Percentiles rank a stretch among this genome's conserved stretches.
Evolutionary conservation across 2,888 invertebrate genomes (phyloP).

Genomic region (Sarcophaga subvicina): DNA sequence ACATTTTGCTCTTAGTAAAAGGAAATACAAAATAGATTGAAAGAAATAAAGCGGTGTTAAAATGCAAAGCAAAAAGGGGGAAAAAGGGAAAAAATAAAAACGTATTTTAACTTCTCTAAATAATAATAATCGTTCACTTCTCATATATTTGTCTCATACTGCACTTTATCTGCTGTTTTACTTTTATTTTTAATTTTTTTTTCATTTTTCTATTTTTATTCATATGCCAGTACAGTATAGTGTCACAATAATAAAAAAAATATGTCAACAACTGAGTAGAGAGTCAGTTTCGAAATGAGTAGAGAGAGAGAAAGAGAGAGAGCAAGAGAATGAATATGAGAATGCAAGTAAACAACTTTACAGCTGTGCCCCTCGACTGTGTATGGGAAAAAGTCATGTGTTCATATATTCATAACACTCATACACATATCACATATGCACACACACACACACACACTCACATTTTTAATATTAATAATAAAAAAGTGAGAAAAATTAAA

Average conservation of each 20-base stretch:
- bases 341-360: conserved; percentile 37
- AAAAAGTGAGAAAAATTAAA: conserved; percentile 56
- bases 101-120: conserved; percentile 39
- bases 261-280: conserved; percentile 61
- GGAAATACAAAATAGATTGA: neutral
- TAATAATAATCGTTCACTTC: conserved; percentile 59
- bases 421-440: neutral
- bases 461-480: conserved; percentile 19
- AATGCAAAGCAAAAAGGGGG: neutral
- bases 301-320: neutral
- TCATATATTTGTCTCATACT: conserved; percentile 38
- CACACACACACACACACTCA: conserved; percentile 13
- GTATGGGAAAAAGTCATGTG: conserved; percentile 17
- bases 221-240: conserved; percentile 32
- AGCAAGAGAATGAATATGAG: conserved; percentile 1
- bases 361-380: neutral
- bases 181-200: too few species aligned
- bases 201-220: too few species aligned
- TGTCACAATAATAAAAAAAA: conserved; percentile 59
- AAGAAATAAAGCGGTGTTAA: conserved; percentile 21
- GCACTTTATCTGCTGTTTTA: conserved; percentile 24
- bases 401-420: too few species aligned
- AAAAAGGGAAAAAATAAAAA: too few species aligned
- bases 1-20: conserved; percentile 45
- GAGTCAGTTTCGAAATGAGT: conserved; percentile 48